Evolutionary conservation across 2,888 invertebrate genomes (phyloP), one percentile per base, ranked within the genome.

Genomic region (Herminia tarsipennalis): DNA sequence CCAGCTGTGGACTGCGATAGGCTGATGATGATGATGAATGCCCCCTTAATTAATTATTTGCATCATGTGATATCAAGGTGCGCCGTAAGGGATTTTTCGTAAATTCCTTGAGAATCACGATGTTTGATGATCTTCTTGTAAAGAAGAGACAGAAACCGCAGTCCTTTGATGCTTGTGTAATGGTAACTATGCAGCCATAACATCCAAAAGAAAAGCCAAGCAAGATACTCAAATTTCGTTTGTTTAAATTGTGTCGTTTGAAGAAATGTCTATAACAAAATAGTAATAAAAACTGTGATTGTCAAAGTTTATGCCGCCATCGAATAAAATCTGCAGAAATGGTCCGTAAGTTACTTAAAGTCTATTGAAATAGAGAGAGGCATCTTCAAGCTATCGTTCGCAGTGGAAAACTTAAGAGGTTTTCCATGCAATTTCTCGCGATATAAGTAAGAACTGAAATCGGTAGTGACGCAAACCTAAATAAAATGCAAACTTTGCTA

Each of bases 281-380:
- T 65, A 66, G 62, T 66, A 68, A 60, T 73, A 68, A 71, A 73
- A 72, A 66, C 64, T 58, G 46, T 59, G 51, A 68, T 73, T 73
- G 43, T 47, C 50, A 47, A 72, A 71, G 56, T 72, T 73, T 68
- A 67, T 62, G 62, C 56, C 37, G 58, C 46, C 51, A 29, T 50
- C 56, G 46, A 56, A 52, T 48, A 34, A 30, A 50, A 59, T 52
- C 56, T 47, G 44, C 47, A 44, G 55, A 56, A 62, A 57, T 54
- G 64, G 60, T 63, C 57, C 44, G 55, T 51, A 57, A 63, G 56
- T 66, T 65, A 60, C 66, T 73, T 71, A 56, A 64, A 57, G 67
- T 66, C 66, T 63, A 64, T 57, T 65, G 59, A 62, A 59, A 59
- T 45, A 56, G 42, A 51, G 38, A 38, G 47, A 53, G 33, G 38